phyloP scores from a whole-genome alignment of 2,113 vertebrate genomes.

The Cynoglossus semilaevis region DNA sequence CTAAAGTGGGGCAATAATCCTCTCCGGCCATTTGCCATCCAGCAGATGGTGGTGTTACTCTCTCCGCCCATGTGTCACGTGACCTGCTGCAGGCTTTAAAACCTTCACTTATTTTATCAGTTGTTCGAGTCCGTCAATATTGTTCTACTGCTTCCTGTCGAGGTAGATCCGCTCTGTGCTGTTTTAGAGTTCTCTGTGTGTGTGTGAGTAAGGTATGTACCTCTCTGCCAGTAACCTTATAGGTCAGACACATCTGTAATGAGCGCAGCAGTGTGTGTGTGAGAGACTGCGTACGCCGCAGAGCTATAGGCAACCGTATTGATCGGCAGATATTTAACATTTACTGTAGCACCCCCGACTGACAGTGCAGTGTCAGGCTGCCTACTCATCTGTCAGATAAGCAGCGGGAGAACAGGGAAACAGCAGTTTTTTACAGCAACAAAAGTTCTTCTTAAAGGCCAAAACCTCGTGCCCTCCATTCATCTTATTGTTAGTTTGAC shows the following conservation, averaged over 20 bases:
- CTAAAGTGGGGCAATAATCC: too few species aligned
- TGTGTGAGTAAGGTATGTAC: slow-evolving; percentile 5
- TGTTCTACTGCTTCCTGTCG: slow-evolving; percentile 6
- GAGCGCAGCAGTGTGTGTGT: slow-evolving; percentile 34
- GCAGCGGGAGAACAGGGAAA: slow-evolving; percentile 15
- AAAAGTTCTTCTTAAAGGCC: slow-evolving; percentile 5
- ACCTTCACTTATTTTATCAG: slow-evolving; percentile 37
- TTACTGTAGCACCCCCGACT: slow-evolving; percentile 49
- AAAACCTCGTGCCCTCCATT: slow-evolving; percentile 3
- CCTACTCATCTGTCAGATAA: slow-evolving; percentile 14
- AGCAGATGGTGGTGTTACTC: slow-evolving; percentile 61
- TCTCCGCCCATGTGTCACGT: slow-evolving; percentile 1
- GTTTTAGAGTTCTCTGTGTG: slow-evolving; percentile 1
- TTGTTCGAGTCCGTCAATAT: slow-evolving; percentile 7
- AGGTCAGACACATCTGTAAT: slow-evolving; percentile 56
- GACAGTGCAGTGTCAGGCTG: slow-evolving; percentile 42
- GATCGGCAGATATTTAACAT: slow-evolving; percentile 66
- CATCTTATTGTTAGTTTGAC: not conserved
- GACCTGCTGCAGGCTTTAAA: slow-evolving; percentile 17
- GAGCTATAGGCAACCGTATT: slow-evolving; percentile 41
- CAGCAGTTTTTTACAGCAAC: slow-evolving; percentile 17
- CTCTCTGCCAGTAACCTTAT: slow-evolving; percentile 23
- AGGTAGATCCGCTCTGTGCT: slow-evolving; percentile 1
- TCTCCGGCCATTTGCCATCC: too few species aligned
- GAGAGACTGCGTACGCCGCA: slow-evolving; percentile 17